Evolutionary conservation across 1,140 invertebrate species (phyloP).

Genomic region (Trissolcus basalis): DNA sequence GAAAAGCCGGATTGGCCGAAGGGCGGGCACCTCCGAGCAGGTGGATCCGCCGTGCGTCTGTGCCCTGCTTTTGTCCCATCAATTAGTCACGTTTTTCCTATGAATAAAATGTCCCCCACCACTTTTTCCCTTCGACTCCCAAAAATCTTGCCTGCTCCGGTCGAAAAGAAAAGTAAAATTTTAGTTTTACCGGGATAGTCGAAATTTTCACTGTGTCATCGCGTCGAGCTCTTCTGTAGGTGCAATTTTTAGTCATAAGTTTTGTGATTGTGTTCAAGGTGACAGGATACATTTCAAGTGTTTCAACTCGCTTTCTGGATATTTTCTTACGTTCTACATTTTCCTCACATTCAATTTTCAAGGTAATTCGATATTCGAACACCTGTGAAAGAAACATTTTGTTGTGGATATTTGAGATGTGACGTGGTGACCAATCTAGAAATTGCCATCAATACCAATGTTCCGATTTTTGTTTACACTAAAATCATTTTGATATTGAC

Average conservation of each 20-base stretch:
- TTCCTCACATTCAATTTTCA: too few relatives aligned
- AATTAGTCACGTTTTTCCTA: slow-evolving; percentile 70
- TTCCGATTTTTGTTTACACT: too few relatives aligned
- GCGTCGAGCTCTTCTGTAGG: not conserved
- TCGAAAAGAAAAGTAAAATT: slow-evolving; percentile 4
- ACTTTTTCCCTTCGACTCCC: slow-evolving; percentile 17
- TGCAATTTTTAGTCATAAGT: slow-evolving; percentile 12
- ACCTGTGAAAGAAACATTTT: too few relatives aligned
- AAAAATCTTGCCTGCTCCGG: slow-evolving; percentile 64
- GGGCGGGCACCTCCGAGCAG: slow-evolving; percentile 69
- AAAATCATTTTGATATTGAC: too few relatives aligned
- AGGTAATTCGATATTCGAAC: too few relatives aligned
- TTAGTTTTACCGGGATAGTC: slow-evolving; percentile 26
- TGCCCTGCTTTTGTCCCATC: slow-evolving; percentile 67
- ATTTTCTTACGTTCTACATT: too few relatives aligned
- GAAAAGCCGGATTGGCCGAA: slow-evolving; percentile 68
- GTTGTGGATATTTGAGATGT: too few relatives aligned
- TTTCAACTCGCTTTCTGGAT: too few relatives aligned
- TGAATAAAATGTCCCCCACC: slow-evolving; percentile 15
- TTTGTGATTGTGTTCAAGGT: slow-evolving; percentile 7
- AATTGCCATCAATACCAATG: too few relatives aligned
- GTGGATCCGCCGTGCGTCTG: slow-evolving; percentile 66
- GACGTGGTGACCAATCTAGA: too few relatives aligned
- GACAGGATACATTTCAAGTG: not conserved
- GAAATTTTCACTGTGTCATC: slow-evolving; percentile 34